A percentile compares a stretch with the other conserved stretches of the same genome.
phyloP scores from a whole-genome alignment of 2,888 invertebrate species.

The Lutraria lutraria region DNA sequence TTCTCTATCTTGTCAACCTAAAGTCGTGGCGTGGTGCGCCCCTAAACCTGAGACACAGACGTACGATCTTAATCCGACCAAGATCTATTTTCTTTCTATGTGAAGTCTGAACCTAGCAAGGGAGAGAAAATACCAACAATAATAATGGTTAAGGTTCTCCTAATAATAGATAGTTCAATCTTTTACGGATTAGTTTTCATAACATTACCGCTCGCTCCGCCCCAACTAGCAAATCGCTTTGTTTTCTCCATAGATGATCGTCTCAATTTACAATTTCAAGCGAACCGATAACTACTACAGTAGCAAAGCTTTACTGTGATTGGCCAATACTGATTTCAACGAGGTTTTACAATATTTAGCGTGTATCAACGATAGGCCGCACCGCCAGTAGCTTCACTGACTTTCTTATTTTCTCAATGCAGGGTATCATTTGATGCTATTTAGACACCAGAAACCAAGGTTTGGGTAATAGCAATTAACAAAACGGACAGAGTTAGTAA shows the following conservation, averaged over 20 bases:
- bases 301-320: slow-evolving; percentile 56
- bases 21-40: slow-evolving; percentile 52
- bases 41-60: slow-evolving; percentile 49
- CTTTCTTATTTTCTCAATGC: slow-evolving; percentile 44
- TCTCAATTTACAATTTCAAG: slow-evolving; percentile 56
- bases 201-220: slow-evolving; percentile 67
- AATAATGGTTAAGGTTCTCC: slow-evolving; percentile 65
- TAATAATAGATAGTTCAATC: slow-evolving; percentile 71
- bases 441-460: slow-evolving; percentile 53
- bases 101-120: slow-evolving; percentile 62
- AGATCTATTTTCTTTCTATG: slow-evolving; percentile 65
- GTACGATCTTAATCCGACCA: slow-evolving; percentile 59
- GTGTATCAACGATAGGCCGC: slow-evolving; percentile 36
- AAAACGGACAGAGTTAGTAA: slow-evolving; percentile 52
- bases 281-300: slow-evolving; percentile 66
- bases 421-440: slow-evolving; percentile 50
- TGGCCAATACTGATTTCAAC: slow-evolving; percentile 53
- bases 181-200: slow-evolving; percentile 73
- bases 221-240: slow-evolving; percentile 66
- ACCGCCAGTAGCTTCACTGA: slow-evolving; percentile 34
- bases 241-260: slow-evolving; percentile 62
- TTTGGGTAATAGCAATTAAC: slow-evolving; percentile 63
- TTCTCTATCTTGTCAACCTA: slow-evolving; percentile 64
- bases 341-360: slow-evolving; percentile 54
- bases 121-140: slow-evolving; percentile 71